Evolutionary conservation across 2,888 invertebrate genomes (phyloP).

Genomic region (Bhutanitis thaidina): DNA sequence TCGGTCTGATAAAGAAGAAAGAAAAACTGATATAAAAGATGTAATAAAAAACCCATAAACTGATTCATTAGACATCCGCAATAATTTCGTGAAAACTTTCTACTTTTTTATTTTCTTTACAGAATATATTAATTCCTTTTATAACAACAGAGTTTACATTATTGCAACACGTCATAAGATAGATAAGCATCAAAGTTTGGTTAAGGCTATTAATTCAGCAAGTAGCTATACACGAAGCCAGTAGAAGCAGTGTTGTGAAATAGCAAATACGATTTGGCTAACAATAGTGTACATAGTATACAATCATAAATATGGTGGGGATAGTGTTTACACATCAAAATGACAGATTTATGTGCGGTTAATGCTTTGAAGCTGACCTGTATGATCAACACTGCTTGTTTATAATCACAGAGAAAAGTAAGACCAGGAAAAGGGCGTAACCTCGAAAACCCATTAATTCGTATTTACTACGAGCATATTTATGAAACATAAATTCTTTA

Average conservation of each 20-base stretch:
- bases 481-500: slow-evolving; percentile 76
- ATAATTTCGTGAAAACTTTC: too few species aligned
- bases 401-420: slow-evolving; percentile 44
- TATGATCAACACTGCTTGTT: slow-evolving; percentile 45
- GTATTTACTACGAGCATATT: slow-evolving; percentile 69
- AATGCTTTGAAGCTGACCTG: slow-evolving; percentile 28
- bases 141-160: too few species aligned
- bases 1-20: too few species aligned
- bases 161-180: too few species aligned
- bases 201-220: too few species aligned
- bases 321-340: background rate
- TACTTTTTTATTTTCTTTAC: too few species aligned
- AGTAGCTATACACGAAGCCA: too few species aligned
- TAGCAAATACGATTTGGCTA: background rate
- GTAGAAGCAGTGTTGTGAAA: background rate
- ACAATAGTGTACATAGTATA: background rate
- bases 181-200: too few species aligned
- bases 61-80: too few species aligned
- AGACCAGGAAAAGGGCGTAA: slow-evolving; percentile 48
- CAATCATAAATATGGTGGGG: background rate
- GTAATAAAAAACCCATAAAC: too few species aligned
- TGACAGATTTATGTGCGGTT: background rate
- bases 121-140: too few species aligned
- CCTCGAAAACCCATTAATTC: slow-evolving; percentile 68
- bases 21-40: too few species aligned